Percentiles rank a stretch among this genome's conserved stretches.
Conservation (phyloP, 92 coral and sea anemone genomes). For the Epizoanthus illoricatus region DNA sequence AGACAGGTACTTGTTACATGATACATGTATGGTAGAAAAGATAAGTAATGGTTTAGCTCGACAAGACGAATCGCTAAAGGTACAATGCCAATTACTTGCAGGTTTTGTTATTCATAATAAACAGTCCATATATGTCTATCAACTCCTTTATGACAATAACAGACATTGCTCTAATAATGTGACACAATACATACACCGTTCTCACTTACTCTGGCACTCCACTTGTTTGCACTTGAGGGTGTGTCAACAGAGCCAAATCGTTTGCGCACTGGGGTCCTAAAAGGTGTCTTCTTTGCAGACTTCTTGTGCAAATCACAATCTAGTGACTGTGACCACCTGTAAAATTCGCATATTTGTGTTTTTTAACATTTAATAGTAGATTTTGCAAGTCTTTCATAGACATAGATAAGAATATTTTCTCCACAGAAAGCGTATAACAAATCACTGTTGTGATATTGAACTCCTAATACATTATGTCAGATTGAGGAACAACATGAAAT, state of each 20-base stretch:
- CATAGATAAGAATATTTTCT: no score
- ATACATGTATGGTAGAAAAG: no score
- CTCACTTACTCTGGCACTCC: conserved; percentile 68
- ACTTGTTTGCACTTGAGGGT: conserved; percentile 85
- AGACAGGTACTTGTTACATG: no score
- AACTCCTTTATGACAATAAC: not conserved
- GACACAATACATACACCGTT: not conserved
- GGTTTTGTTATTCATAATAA: no score
- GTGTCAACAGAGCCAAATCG: conserved; percentile 78
- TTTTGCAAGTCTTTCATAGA: no score
- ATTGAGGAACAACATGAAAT: no score
- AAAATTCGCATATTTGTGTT: not conserved
- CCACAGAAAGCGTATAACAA: no score
- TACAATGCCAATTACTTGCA: not conserved
- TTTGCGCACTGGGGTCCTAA: conserved; percentile 64
- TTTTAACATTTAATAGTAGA: not conserved
- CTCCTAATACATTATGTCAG: no score
- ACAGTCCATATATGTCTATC: no score
- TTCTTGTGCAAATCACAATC: conserved; percentile 85
- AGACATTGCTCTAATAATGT: not conserved
- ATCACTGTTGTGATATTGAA: no score
- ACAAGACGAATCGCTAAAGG: not conserved
- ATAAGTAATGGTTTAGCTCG: not conserved
- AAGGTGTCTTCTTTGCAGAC: conserved; percentile 75
- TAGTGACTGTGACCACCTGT: conserved; percentile 83